These are phyloP conservation scores for Coluber constrictor DNA, from an alignment of 2,797 vertebrate species.

Conservation along the genomic window DNA sequence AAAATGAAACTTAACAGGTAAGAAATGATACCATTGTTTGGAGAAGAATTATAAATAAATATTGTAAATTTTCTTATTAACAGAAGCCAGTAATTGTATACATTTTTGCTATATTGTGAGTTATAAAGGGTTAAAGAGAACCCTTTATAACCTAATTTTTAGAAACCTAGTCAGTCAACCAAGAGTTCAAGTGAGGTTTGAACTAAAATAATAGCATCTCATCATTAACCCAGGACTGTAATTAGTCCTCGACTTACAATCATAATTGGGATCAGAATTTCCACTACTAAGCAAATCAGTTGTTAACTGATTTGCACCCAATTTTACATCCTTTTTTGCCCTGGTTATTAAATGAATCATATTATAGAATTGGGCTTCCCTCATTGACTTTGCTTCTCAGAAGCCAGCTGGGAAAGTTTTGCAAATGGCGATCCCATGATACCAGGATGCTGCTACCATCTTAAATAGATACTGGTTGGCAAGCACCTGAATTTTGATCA, in stretches of 20 bases:
- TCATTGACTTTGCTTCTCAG: neutral
- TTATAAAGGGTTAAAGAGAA: neutral
- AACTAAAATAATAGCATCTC: neutral
- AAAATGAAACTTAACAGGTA: slow-evolving; percentile 98
- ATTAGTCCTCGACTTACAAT: neutral
- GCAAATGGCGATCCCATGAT: neutral
- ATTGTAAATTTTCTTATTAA: neutral
- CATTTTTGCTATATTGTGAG: neutral
- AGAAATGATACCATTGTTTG: slow-evolving; percentile 34
- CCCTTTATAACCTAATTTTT: neutral
- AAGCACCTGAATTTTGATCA: neutral
- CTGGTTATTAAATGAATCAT: neutral
- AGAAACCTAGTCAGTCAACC: neutral
- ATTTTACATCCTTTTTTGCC: neutral
- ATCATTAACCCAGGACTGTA: neutral
- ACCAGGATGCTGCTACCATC: neutral
- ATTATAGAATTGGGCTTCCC: neutral
- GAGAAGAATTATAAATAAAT: neutral
- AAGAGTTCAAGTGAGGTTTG: neutral
- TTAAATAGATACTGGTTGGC: neutral
- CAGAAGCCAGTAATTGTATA: neutral
- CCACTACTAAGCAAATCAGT: neutral
- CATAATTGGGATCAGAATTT: neutral
- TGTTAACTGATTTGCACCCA: neutral
- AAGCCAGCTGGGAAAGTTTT: neutral